phyloP scores from a whole-genome alignment of 1,140 invertebrate genomes.

The Papilio xuthus region DNA sequence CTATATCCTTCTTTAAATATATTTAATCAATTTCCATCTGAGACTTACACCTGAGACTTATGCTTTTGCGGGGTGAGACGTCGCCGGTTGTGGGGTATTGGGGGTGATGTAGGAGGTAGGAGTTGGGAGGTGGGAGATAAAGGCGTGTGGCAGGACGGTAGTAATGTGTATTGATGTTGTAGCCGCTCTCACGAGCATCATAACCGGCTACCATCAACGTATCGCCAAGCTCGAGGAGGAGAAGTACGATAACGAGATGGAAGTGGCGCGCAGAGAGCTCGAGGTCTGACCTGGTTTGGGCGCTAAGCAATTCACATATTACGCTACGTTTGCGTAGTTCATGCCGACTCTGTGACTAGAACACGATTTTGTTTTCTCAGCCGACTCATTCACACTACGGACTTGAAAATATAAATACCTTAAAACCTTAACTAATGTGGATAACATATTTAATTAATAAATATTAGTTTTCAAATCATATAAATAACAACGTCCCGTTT shows the following conservation, averaged over 20 bases:
- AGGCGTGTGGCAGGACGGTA: conserved; percentile 48
- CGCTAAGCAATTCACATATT: conserved; percentile 62
- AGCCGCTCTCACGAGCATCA: conserved; percentile 92
- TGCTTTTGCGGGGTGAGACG: conserved; percentile 49
- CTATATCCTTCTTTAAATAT: conserved; percentile 61
- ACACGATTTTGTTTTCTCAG: conserved; percentile 76
- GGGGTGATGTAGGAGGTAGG: conserved; percentile 49
- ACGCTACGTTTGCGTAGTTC: conserved; percentile 76
- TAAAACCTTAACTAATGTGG: conserved; percentile 77
- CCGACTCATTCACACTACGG: conserved; percentile 67
- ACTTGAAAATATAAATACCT: conserved; percentile 69
- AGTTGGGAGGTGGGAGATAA: conserved; percentile 39
- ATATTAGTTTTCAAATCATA: conserved; percentile 58
- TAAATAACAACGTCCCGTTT: conserved; percentile 75
- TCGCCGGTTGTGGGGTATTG: conserved; percentile 43
- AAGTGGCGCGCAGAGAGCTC: conserved; percentile 95
- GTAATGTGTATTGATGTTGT: conserved; percentile 82
- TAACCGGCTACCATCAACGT: conserved; percentile 92
- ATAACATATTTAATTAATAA: conserved; percentile 68
- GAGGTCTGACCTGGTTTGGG: conserved; percentile 86
- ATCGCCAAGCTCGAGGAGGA: conserved; percentile 93
- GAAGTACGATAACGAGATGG: conserved; percentile 98
- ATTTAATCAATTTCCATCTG: conserved; percentile 57
- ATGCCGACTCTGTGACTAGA: conserved; percentile 79
- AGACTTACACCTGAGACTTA: conserved; percentile 57